These are phyloP conservation scores for Felis chaus DNA, from an alignment of 2,113 vertebrate species.

Conservation along the genomic window DNA sequence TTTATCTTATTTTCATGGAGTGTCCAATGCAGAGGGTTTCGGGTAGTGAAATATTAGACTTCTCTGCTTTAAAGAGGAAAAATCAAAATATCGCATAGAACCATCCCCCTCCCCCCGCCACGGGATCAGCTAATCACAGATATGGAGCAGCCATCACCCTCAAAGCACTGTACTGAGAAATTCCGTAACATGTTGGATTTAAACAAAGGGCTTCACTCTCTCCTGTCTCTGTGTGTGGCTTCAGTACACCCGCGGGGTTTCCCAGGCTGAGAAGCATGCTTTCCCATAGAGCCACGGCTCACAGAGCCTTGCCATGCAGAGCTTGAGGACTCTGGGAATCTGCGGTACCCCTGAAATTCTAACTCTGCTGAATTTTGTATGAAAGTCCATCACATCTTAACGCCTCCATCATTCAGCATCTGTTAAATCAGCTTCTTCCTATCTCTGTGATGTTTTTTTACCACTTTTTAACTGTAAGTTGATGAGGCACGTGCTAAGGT, in stretches of 20 bases:
- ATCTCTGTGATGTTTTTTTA: neutral
- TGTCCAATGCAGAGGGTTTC: too few species aligned
- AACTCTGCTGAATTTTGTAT: neutral
- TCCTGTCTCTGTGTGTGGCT: rapidly evolving
- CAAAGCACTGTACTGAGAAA: neutral
- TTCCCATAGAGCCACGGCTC: neutral
- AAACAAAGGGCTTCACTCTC: too few species aligned
- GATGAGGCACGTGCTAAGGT: too few species aligned
- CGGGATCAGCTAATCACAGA: neutral
- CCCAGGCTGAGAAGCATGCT: neutral
- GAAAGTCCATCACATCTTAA: rapidly evolving
- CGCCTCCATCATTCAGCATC: neutral
- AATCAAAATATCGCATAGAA: too few species aligned
- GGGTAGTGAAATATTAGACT: too few species aligned
- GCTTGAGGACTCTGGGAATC: too few species aligned
- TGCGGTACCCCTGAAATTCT: neutral
- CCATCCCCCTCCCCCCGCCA: too few species aligned
- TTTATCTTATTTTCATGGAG: too few species aligned
- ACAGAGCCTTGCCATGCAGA: neutral
- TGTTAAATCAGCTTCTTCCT: neutral
- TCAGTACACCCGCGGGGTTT: neutral
- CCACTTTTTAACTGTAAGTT: too few species aligned
- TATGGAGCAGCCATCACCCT: neutral
- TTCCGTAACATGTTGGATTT: rapidly evolving
- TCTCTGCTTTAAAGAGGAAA: too few species aligned